These are phyloP conservation scores for Papilio elwesi DNA, from an alignment of 2,888 invertebrate species.

Conservation along the genomic window DNA sequence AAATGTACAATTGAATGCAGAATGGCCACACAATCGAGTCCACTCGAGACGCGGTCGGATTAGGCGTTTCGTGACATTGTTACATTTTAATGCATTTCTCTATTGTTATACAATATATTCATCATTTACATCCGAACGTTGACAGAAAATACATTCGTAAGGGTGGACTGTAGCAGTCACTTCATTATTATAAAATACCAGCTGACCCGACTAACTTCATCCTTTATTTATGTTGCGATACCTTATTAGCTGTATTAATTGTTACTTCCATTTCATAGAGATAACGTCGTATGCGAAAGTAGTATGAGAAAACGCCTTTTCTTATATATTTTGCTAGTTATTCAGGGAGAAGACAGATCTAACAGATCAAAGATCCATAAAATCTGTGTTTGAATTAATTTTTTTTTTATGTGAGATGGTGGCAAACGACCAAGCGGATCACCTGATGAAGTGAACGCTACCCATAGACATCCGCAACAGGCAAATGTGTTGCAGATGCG, in stretches of 20 bases:
- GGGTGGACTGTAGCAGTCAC: neutral
- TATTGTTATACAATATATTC: slow-evolving; percentile 49
- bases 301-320: no score
- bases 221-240: neutral
- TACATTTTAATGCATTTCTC: slow-evolving; percentile 65
- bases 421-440: no score
- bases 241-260: no score
- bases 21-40: slow-evolving; percentile 57
- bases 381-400: no score
- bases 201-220: neutral
- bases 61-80: slow-evolving; percentile 69
- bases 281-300: neutral
- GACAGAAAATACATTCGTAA: slow-evolving; percentile 38
- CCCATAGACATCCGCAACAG: no score
- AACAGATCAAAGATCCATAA: no score
- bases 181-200: neutral
- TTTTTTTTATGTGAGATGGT: no score
- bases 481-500: no score
- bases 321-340: no score
- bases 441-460: no score
- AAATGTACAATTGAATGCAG: slow-evolving; percentile 61
- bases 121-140: slow-evolving; percentile 29
- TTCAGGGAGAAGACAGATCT: no score
- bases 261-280: no score
- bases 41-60: slow-evolving; percentile 74